A percentile compares a stretch with the other conserved stretches of the same genome.
Conservation (phyloP, 2,888 invertebrate species). For the Lasioglossum malachurum region DNA sequence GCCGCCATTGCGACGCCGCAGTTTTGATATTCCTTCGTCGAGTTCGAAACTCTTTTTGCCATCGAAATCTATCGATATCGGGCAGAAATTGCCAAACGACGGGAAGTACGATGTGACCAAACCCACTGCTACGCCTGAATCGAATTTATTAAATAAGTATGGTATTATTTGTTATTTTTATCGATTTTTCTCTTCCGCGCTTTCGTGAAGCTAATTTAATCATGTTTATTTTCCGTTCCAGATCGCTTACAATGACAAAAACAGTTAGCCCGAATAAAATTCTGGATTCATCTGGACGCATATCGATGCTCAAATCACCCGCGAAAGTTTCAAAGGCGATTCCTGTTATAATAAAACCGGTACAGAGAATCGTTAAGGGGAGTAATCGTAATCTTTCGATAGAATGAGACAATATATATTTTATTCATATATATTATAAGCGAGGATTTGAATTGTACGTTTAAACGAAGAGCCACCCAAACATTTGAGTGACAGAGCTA, state of each 20-base stretch:
- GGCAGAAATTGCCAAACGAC: not conserved
- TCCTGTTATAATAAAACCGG: slow-evolving; percentile 30
- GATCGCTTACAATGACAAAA: not conserved
- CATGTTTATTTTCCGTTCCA: not conserved
- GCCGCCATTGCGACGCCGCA: slow-evolving; percentile 24
- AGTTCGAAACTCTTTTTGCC: slow-evolving; percentile 3
- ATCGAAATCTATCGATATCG: slow-evolving; percentile 15
- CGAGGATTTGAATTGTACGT: not conserved
- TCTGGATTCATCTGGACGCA: not conserved
- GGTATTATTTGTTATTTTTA: not conserved
- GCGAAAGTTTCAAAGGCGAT: slow-evolving; percentile 38
- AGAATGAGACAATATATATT: slow-evolving; percentile 25
- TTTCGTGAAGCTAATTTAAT: not conserved
- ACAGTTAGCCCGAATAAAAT: slow-evolving; percentile 5
- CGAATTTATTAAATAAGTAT: slow-evolving; percentile 2
- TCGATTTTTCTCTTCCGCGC: not conserved
- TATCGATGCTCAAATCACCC: slow-evolving; percentile 40
- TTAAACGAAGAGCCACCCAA: slow-evolving; percentile 24
- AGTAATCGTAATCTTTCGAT: slow-evolving; percentile 17
- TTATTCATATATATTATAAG: not conserved
- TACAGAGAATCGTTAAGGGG: slow-evolving; percentile 12
- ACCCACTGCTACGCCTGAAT: not conserved
- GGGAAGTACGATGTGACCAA: slow-evolving; percentile 8
- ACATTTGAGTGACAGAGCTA: slow-evolving; percentile 7
- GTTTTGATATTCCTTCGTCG: slow-evolving; percentile 39